Conservation (phyloP, 1,140 invertebrate genomes). For the Ceratina australensis region DNA sequence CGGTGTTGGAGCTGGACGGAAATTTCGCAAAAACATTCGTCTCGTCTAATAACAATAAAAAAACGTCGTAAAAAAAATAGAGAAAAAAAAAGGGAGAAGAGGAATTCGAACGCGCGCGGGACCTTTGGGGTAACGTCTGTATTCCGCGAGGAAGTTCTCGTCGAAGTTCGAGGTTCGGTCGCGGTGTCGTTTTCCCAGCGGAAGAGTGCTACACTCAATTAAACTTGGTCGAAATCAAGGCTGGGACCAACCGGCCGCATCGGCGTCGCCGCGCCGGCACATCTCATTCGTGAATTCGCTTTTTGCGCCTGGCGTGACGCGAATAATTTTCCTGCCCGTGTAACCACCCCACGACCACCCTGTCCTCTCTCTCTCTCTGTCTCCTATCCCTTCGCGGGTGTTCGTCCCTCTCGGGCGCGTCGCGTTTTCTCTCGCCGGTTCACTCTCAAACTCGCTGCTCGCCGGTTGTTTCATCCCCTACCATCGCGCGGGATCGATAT, state of each 20-base stretch:
- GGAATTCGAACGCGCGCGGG: not conserved
- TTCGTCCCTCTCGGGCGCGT: not conserved
- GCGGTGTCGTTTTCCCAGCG: slow-evolving; percentile 58
- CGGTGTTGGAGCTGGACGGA: not conserved
- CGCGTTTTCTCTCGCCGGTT: slow-evolving; percentile 11
- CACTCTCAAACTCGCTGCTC: slow-evolving; percentile 7
- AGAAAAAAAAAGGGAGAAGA: not conserved
- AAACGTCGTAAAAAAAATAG: slow-evolving; percentile 13
- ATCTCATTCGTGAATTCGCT: slow-evolving; percentile 70
- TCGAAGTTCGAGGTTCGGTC: slow-evolving; percentile 48
- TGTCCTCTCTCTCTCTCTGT: not conserved
- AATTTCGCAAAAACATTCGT: not conserved
- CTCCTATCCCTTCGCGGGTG: not conserved
- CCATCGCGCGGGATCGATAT: slow-evolving; percentile 72
- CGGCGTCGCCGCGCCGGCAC: slow-evolving; percentile 59
- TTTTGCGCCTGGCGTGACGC: slow-evolving; percentile 66
- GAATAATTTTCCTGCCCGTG: slow-evolving; percentile 66
- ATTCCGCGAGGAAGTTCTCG: slow-evolving; percentile 49
- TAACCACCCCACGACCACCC: slow-evolving; percentile 17
- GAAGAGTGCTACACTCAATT: slow-evolving; percentile 74
- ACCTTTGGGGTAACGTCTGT: slow-evolving; percentile 40
- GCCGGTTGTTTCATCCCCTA: slow-evolving; percentile 30
- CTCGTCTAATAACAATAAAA: slow-evolving; percentile 32
- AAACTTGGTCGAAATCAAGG: slow-evolving; percentile 76
- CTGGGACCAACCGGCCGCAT: slow-evolving; percentile 59